Evolutionary conservation across 2,113 vertebrate genomes (phyloP), one percentile per base, ranked within the genome.

Genomic region (Ammodytes dubius): DNA sequence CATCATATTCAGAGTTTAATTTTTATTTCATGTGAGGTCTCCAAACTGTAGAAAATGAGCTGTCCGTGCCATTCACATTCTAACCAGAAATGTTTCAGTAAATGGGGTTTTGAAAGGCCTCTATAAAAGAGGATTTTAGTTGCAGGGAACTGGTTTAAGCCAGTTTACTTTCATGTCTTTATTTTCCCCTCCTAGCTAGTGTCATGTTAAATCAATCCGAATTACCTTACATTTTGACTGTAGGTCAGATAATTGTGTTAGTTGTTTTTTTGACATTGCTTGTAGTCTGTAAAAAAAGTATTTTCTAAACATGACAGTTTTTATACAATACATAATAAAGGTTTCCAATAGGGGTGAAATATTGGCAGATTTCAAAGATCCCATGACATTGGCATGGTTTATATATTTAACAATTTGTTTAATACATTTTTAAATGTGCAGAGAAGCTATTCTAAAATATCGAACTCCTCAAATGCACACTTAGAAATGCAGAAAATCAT

Each of bases 1-100:
- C 37, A 58, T 83, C 56, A 74, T 49, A 52, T 70, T 69, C 47
- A 71, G 9, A 73, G 60, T 58, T 79, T 74, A 72, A 86, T 81
- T 83, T 75, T 43, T 35, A 79, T 80, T 81, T 81, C 40, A n/a
- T 45, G 56, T 61, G 35, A 75, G 27, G 49, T 66, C 42, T 73
- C 9, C 69, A 71, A 69, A 60, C 60, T 71, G 54, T 49, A 1
- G 10, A 54, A 27, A 75, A 69, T 78, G 15, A 69, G 65, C 46
- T 64, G 47, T 73, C 67, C 52, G 77, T 43, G 56, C 14, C 49
- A 27, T 74, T 76, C 6, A 63, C 11, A 54, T 57, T 67, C 40
- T 53, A 9, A 14, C 1, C 37, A 65, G 14, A 66, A 79, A 77
- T 74, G 10, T 63, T 65, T 69, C 50, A 59, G 50, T 56, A 63